phyloP scores from a whole-genome alignment of 2,888 invertebrate species.

The Griposia aprilina region DNA sequence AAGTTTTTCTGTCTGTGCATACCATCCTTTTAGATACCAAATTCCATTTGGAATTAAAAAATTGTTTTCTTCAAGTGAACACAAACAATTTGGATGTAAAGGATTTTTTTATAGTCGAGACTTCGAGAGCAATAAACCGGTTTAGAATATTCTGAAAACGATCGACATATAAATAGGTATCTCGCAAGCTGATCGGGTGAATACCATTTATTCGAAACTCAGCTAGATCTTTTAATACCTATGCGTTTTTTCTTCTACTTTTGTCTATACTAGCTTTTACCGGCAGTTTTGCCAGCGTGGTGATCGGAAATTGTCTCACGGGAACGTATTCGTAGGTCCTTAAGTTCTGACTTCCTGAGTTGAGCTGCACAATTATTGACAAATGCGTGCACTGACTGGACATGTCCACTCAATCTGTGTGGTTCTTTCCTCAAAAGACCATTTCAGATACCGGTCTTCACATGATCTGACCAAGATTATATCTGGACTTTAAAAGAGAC shows the following conservation, averaged over 20 bases:
- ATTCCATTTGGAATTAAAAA: constrained; percentile 58
- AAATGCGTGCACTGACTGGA: no score
- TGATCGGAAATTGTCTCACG: no score
- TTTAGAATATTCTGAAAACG: constrained; percentile 20
- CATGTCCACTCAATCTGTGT: no score
- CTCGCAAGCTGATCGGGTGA: background rate
- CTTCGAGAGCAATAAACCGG: constrained; percentile 24
- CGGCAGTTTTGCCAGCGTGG: background rate
- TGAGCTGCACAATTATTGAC: no score
- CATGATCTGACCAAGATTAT: no score
- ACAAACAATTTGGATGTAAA: constrained; percentile 30
- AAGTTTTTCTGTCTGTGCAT: constrained; percentile 49
- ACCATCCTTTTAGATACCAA: constrained; percentile 50
- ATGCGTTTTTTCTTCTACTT: background rate
- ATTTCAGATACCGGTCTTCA: no score
- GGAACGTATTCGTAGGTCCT: no score
- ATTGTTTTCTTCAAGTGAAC: constrained; percentile 46
- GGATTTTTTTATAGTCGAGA: constrained; percentile 2
- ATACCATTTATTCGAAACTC: constrained; percentile 11
- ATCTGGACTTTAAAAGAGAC: no score
- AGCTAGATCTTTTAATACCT: background rate
- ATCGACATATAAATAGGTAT: constrained; percentile 14
- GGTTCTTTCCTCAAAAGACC: no score
- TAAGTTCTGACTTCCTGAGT: no score
- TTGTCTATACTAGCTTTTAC: background rate